phyloP scores from a whole-genome alignment of 2,888 invertebrate genomes.

The Apomyelois bistriatella region DNA sequence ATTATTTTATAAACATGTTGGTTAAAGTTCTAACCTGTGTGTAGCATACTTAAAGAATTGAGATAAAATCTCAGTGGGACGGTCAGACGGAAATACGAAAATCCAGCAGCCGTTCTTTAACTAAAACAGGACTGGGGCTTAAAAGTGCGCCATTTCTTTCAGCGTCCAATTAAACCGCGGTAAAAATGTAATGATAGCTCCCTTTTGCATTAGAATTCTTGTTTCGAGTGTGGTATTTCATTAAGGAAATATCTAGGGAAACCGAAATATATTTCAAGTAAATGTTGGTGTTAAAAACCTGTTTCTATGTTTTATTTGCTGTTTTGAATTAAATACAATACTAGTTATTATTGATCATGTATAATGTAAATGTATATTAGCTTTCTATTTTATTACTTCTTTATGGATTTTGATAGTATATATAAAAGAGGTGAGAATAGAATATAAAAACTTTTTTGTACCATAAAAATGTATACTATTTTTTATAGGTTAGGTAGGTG shows the following conservation, averaged over 20 bases:
- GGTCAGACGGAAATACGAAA: constrained; percentile 44
- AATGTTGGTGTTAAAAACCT: too few relatives aligned
- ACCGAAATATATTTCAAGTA: neutral
- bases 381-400: too few relatives aligned
- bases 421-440: too few relatives aligned
- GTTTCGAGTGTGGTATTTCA: neutral
- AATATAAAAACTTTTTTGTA: too few relatives aligned
- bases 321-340: too few relatives aligned
- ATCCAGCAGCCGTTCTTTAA: constrained; percentile 32
- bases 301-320: too few relatives aligned
- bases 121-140: constrained; percentile 25
- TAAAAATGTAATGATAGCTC: constrained; percentile 8
- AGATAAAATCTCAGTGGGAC: constrained; percentile 35
- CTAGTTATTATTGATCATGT: too few relatives aligned
- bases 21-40: neutral
- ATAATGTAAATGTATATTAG: too few relatives aligned
- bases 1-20: neutral
- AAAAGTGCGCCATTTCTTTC: constrained; percentile 15
- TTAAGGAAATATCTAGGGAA: neutral
- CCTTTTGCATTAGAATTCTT: neutral
- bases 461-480: too few relatives aligned
- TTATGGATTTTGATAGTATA: too few relatives aligned
- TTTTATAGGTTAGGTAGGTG: too few relatives aligned
- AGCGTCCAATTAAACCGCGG: constrained; percentile 10
- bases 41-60: constrained; percentile 25